These are phyloP conservation scores for Drosophila carrolli DNA, from an alignment of 1,140 invertebrate species.

Conservation along the genomic window DNA sequence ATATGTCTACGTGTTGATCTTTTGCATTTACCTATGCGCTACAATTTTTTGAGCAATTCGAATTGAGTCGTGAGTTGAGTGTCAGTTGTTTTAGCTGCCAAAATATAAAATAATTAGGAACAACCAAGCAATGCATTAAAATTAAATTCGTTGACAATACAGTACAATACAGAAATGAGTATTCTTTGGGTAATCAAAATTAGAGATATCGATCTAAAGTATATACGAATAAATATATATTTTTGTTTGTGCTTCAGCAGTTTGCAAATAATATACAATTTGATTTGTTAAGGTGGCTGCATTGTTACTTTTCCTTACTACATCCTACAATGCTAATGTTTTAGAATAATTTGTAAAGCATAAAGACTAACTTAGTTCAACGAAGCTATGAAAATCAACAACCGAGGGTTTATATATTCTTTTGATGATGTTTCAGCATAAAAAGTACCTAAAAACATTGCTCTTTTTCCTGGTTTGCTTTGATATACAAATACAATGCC, in stretches of 20 bases:
- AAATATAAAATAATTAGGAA: constrained; percentile 61
- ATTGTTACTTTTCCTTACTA: constrained; percentile 41
- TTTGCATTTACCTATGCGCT: constrained; percentile 72
- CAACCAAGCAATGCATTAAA: constrained; percentile 59
- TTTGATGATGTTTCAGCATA: constrained; percentile 43
- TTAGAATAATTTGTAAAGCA: constrained; percentile 43
- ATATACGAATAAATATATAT: constrained; percentile 33
- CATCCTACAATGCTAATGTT: constrained; percentile 64
- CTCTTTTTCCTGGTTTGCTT: constrained; percentile 49
- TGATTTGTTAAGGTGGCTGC: constrained; percentile 25
- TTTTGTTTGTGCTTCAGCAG: constrained; percentile 12
- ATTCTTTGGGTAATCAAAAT: constrained; percentile 68
- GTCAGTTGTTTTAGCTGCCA: constrained; percentile 50
- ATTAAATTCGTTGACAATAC: constrained; percentile 71
- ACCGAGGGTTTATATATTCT: constrained; percentile 25
- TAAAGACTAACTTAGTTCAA: constrained; percentile 55
- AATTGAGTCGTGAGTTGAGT: constrained; percentile 50
- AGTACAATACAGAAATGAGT: constrained; percentile 68
- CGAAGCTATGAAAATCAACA: constrained; percentile 37
- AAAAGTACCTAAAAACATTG: constrained; percentile 72
- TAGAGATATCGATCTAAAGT: constrained; percentile 38
- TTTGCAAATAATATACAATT: constrained; percentile 57
- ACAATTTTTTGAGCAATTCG: constrained; percentile 72
- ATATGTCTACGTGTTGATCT: constrained; percentile 84
- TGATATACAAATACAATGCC: constrained; percentile 80